These are phyloP conservation scores for Teleogryllus oceanicus DNA, from an alignment of 2,888 invertebrate species.

Conservation along the genomic window DNA sequence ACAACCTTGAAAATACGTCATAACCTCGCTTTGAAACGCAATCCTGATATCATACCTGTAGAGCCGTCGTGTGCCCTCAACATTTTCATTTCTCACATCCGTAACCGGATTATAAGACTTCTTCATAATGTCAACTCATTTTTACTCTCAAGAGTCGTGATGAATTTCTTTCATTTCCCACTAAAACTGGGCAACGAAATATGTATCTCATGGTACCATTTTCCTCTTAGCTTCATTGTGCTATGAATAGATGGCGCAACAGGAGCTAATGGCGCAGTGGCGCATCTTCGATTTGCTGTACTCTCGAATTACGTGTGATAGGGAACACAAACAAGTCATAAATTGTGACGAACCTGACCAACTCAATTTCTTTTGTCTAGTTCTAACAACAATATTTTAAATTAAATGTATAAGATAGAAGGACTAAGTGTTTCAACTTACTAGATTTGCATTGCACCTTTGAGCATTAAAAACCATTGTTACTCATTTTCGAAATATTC, in stretches of 20 bases:
- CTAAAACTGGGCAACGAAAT: conserved; percentile 30
- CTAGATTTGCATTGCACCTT: too few species aligned
- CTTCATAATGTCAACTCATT: conserved; percentile 56
- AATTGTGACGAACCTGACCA: too few species aligned
- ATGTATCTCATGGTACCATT: conserved; percentile 34
- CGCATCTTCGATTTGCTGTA: conserved; percentile 3
- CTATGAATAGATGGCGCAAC: conserved; percentile 12
- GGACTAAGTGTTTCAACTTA: too few species aligned
- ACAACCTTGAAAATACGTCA: conserved; percentile 5
- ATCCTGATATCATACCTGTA: conserved; percentile 50
- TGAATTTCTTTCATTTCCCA: conserved; percentile 39
- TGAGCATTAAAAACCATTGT: too few species aligned
- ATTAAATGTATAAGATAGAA: too few species aligned
- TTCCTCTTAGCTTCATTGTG: conserved; percentile 28
- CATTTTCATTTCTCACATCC: conserved; percentile 54
- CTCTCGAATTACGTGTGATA: neutral
- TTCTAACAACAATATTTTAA: too few species aligned
- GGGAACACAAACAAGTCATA: too few species aligned
- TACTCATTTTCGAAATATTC: too few species aligned
- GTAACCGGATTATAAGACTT: conserved; percentile 53
- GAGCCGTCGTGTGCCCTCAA: conserved; percentile 56
- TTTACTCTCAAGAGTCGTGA: conserved; percentile 39
- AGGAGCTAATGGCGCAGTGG: conserved; percentile 1
- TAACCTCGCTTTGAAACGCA: neutral
- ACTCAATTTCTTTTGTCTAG: too few species aligned